Percentiles rank a stretch among this genome's conserved stretches.
Evolutionary conservation across 2,113 vertebrate genomes (phyloP).

Genomic region (Donacobius atricapilla): DNA sequence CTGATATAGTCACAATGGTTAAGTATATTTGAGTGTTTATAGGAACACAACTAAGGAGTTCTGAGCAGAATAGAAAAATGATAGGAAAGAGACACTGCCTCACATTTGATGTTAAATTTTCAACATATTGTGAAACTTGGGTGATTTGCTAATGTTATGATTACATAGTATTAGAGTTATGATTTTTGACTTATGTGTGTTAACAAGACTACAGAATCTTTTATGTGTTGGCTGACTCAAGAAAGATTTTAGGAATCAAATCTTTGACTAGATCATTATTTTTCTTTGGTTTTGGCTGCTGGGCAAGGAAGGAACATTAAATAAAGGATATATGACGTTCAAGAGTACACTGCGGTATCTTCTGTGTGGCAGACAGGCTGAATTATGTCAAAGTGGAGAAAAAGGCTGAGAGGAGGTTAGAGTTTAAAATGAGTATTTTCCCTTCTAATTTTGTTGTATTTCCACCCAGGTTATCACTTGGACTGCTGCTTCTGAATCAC

Average conservation of each 20-base stretch:
- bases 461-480: background rate
- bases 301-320: background rate
- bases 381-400: background rate
- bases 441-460: background rate
- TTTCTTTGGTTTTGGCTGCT: background rate
- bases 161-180: background rate
- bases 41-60: background rate
- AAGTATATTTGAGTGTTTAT: background rate
- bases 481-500: background rate
- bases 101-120: background rate
- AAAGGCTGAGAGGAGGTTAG: background rate
- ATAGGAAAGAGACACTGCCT: background rate
- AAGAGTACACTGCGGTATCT: background rate
- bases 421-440: background rate
- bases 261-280: background rate
- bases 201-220: background rate
- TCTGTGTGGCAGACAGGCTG: background rate
- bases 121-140: accelerated
- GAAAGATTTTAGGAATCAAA: background rate
- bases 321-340: accelerated
- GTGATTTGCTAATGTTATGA: background rate
- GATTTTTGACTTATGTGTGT: background rate
- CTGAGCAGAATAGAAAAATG: background rate
- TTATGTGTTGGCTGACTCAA: background rate
- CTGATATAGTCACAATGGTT: background rate